Evolutionary conservation across 2,888 invertebrate species (phyloP).

Genomic region (Eupeodes luniger): DNA sequence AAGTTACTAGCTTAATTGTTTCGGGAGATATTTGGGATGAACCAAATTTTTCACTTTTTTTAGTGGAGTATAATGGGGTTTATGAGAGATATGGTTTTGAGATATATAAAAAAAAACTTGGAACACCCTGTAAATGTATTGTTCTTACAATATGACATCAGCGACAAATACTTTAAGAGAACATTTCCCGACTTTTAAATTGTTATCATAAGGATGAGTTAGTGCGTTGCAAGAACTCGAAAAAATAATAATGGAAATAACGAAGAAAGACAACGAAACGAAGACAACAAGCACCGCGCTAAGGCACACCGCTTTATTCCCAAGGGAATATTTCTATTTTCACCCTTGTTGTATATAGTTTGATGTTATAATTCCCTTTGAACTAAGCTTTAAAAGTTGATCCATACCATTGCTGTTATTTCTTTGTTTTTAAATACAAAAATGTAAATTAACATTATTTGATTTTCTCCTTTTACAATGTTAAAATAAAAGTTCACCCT

Average conservation of each 20-base stretch:
- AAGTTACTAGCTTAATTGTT: no score
- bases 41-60: no score
- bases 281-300: not conserved
- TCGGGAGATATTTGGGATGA: no score
- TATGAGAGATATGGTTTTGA: no score
- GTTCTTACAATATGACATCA: not conserved
- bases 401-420: not conserved
- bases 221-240: not conserved
- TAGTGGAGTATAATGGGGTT: no score
- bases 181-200: slow-evolving; percentile 21
- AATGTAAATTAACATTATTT: slow-evolving; percentile 20
- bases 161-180: not conserved
- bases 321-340: slow-evolving; percentile 1
- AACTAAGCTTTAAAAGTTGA: not conserved
- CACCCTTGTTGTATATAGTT: not conserved
- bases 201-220: not conserved
- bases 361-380: slow-evolving; percentile 12
- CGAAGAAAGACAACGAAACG: not conserved
- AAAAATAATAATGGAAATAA: slow-evolving; percentile 1
- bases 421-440: not conserved
- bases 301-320: not conserved
- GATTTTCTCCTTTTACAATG: slow-evolving; percentile 21
- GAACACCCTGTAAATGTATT: no score
- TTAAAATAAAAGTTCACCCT: not conserved
- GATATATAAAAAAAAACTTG: no score